Evolutionary conservation across 2,888 invertebrate genomes (phyloP).

Genomic region (Pecten maximus): DNA sequence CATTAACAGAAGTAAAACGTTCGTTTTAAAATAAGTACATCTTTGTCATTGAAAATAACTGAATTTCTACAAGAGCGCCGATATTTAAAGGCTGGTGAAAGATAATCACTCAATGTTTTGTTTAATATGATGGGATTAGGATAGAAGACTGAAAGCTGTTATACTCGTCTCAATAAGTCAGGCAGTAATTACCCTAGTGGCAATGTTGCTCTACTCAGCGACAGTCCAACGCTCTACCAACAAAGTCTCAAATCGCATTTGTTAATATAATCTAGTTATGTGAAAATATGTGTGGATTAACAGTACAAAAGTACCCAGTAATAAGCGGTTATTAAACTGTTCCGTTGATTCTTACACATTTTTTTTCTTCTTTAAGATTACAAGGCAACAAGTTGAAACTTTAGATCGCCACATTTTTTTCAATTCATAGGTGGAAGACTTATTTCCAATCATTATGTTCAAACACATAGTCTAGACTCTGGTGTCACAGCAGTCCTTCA

Average conservation of each 20-base stretch:
- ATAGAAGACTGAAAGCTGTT: not conserved
- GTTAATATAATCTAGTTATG: conserved; percentile 29
- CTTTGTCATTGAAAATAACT: not conserved
- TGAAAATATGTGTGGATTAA: conserved; percentile 13
- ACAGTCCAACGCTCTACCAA: not conserved
- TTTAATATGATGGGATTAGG: conserved; percentile 8
- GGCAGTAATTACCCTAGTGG: not conserved
- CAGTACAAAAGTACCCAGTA: not conserved
- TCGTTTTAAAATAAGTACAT: not conserved
- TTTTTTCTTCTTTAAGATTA: not conserved
- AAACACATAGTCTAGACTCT: not conserved
- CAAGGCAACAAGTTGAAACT: not conserved
- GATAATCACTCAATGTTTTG: not conserved
- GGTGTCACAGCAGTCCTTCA: not conserved
- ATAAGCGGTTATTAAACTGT: not conserved
- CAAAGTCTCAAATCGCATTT: conserved; percentile 13
- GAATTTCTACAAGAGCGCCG: not conserved
- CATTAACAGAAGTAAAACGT: too few relatives aligned
- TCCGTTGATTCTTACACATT: not conserved
- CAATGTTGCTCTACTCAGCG: not conserved
- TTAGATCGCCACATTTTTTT: not conserved
- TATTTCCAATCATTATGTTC: conserved; percentile 20
- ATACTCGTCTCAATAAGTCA: not conserved
- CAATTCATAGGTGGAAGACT: not conserved
- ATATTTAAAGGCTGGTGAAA: not conserved